Evolutionary conservation across 1,140 invertebrate species (phyloP).

Genomic region (Daktulosphaira vitifoliae): DNA sequence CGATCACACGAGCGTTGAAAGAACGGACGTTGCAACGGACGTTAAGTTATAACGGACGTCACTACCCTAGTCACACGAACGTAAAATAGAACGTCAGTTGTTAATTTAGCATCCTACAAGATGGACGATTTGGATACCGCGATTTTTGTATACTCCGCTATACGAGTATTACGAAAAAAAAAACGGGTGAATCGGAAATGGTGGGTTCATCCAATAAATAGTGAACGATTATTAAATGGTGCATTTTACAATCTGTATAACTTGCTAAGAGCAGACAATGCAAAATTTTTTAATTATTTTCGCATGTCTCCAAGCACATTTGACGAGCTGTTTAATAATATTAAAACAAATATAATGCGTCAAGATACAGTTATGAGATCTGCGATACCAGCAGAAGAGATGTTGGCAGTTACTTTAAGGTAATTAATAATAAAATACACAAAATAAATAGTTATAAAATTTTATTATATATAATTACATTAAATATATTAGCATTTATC

Average conservation of each 20-base stretch:
- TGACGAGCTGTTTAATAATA: conserved; percentile 1
- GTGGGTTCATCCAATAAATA: conserved; percentile 9
- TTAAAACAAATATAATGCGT: neutral
- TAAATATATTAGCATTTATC: neutral
- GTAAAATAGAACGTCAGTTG: neutral
- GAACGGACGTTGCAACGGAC: neutral
- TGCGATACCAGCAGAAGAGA: conserved; percentile 41
- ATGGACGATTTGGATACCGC: neutral
- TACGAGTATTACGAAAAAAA: neutral
- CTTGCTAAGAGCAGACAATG: neutral
- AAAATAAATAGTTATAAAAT: conserved; percentile 14
- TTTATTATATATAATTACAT: conserved; percentile 5
- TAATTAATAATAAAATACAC: conserved; percentile 32
- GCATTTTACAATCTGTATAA: conserved; percentile 1
- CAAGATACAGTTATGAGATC: conserved; percentile 42
- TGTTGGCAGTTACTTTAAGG: conserved; percentile 42
- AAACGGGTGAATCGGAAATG: neutral
- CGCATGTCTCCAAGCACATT: neutral
- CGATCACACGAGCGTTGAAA: neutral
- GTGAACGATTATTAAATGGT: conserved; percentile 1
- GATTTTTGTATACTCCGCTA: too few species aligned
- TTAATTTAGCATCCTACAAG: neutral
- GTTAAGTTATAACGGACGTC: neutral
- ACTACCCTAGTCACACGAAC: neutral
- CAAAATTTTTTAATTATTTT: conserved; percentile 11